A percentile compares a stretch with the other conserved stretches of the same genome.
phyloP scores from a whole-genome alignment of 2,888 invertebrate species.

The Campopleginae sp. region DNA sequence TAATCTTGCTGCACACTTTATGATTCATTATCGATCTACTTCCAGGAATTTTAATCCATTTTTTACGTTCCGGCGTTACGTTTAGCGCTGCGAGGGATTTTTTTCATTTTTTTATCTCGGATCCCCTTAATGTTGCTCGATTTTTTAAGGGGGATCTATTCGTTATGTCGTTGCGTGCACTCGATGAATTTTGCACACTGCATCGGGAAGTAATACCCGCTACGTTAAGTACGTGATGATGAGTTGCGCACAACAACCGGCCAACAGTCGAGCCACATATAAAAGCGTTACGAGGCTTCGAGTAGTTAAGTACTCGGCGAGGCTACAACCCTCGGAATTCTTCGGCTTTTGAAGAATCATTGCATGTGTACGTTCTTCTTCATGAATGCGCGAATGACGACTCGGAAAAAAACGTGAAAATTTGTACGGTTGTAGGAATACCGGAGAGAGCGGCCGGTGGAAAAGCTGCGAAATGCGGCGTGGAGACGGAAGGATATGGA shows the following conservation, averaged over 20 bases:
- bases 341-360: conserved; percentile 5
- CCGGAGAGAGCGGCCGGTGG: not conserved
- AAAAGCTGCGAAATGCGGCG: not conserved
- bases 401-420: too few relatives aligned
- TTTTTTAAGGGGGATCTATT: too few relatives aligned
- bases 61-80: not conserved
- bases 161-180: conserved; percentile 46
- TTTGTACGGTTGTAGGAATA: not conserved
- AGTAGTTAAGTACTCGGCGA: conserved; percentile 31
- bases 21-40: conserved; percentile 10
- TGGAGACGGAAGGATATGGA: not conserved
- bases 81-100: not conserved
- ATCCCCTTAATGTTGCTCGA: not conserved
- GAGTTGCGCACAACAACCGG: conserved; percentile 34
- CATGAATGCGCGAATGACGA: too few relatives aligned
- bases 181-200: conserved; percentile 28
- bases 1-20: not conserved
- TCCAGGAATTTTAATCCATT: not conserved
- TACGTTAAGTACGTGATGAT: conserved; percentile 59
- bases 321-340: conserved; percentile 13
- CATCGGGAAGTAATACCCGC: conserved; percentile 11
- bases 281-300: conserved; percentile 44
- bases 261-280: conserved; percentile 33
- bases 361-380: conserved; percentile 8
- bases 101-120: not conserved